Base-by-base conservation (phyloP, 2,888 invertebrate species). In the Diogma glabrata region DNA sequence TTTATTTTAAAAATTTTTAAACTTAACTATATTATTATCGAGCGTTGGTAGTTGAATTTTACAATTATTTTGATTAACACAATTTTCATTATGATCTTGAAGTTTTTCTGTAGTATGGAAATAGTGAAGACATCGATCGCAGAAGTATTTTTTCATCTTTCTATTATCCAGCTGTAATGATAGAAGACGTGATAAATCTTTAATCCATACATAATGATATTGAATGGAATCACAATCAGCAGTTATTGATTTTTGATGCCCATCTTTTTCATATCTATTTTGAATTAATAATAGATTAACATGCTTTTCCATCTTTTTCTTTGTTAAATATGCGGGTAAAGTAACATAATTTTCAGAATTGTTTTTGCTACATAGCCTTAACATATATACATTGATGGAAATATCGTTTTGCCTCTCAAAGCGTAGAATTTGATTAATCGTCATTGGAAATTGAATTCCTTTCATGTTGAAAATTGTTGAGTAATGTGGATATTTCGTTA, bases 151-250 rank as follows among this genome's bases (percentile, higher is more conserved):
- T n/a, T n/a, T n/a, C 43, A 55, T 38, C 55, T 57, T 56, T 26
- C 54, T 51, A 43, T 46, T 46, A 19, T 48, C 19, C 52, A 49
- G 6, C 30, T 50, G 33, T 6, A 14, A 17, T 8, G 52, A 33
- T 4, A 57, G 23, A 17, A 57, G 47, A 16, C 54, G 17, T 7
- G 55, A 55, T 5, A 57, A 28, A 53, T 56, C 46, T 20, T 52
- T 54, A 17, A 57, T 55, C 49, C 53, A 54, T 8, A 38, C 50
- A 33, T 47, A 55, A 30, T 57, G 54, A 43, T 48, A 50, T 16
- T 17, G 14, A 4, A 38, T 38, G 4, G n/a, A 17, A 38, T 38
- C 17, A 16, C 38, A 4, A n/a, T n/a, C n/a, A n/a, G n/a, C n/a
- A n/a, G n/a, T n/a, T n/a, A n/a, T n/a, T n/a, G n/a, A n/a, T n/a